Percentiles rank a stretch among this genome's conserved stretches.
phyloP scores from a whole-genome alignment of 2,888 invertebrate species.

The Beris chalybata region DNA sequence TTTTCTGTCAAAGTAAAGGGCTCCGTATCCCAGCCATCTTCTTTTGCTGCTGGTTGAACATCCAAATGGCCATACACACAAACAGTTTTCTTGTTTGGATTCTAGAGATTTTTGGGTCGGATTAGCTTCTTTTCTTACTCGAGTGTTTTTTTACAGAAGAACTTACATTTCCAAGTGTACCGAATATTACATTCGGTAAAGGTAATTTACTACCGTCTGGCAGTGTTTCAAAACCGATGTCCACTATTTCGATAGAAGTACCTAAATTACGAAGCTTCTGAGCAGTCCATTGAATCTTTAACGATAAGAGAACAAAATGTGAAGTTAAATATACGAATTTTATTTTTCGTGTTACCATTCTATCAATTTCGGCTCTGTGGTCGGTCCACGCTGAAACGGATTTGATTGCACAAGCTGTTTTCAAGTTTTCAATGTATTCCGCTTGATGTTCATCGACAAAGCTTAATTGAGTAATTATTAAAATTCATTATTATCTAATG shows the following conservation, averaged over 20 bases:
- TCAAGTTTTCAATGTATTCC: constrained; percentile 75
- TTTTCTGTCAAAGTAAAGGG: constrained; percentile 89
- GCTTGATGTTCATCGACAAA: constrained; percentile 77
- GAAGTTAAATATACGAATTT: not conserved
- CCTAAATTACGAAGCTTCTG: constrained; percentile 71
- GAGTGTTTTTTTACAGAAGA: too few species aligned
- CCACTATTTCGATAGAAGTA: constrained; percentile 69
- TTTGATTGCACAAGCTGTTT: constrained; percentile 87
- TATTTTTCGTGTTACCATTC: constrained; percentile 61
- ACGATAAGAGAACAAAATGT: not conserved
- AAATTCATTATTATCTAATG: too few species aligned
- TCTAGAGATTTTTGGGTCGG: constrained; percentile 52
- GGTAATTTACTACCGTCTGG: constrained; percentile 72
- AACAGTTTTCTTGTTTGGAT: constrained; percentile 87
- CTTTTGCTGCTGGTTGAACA: constrained; percentile 91
- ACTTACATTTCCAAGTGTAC: constrained; percentile 69
- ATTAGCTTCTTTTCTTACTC: not conserved
- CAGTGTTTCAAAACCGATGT: constrained; percentile 75
- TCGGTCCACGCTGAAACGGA: constrained; percentile 94
- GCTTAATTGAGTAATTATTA: constrained; percentile 53
- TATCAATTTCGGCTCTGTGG: constrained; percentile 74
- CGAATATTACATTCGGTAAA: constrained; percentile 85
- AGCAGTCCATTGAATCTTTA: constrained; percentile 72
- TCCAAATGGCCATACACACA: constrained; percentile 97
- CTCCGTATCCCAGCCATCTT: constrained; percentile 95